phyloP scores from a whole-genome alignment of 2,113 vertebrate genomes.

The Ia io region DNA sequence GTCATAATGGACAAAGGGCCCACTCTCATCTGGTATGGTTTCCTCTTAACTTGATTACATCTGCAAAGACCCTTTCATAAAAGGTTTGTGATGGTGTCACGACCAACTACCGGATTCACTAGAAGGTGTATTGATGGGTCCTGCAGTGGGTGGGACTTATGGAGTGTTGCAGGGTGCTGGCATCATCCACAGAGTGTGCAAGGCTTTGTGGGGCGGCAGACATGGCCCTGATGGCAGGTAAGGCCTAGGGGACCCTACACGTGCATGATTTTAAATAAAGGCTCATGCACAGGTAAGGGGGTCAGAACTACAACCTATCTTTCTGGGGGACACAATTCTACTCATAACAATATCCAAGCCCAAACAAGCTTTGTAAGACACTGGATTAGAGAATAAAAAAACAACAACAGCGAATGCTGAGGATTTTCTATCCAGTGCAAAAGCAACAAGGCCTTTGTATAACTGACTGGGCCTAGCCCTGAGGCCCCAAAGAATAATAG shows the following conservation, averaged over 20 bases:
- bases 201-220: too few species aligned
- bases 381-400: background rate
- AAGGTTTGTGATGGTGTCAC: too few species aligned
- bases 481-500: background rate
- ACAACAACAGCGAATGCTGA: background rate
- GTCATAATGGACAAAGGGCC: background rate
- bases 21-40: background rate
- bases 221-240: too few species aligned
- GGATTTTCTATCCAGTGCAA: background rate
- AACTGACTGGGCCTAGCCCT: fast-evolving
- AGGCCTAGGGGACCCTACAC: too few species aligned
- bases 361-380: background rate
- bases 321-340: background rate
- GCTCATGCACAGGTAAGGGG: background rate
- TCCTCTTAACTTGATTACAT: background rate
- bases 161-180: too few species aligned
- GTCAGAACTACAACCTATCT: background rate
- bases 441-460: background rate
- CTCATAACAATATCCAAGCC: background rate
- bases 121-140: too few species aligned
- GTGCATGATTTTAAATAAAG: background rate
- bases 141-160: too few species aligned
- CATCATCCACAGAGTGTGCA: too few species aligned
- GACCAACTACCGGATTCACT: too few species aligned
- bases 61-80: background rate